Percentiles rank a stretch among this genome's conserved stretches.
Conservation (phyloP, 2,797 vertebrate species). For the Pteropus rufus region DNA sequence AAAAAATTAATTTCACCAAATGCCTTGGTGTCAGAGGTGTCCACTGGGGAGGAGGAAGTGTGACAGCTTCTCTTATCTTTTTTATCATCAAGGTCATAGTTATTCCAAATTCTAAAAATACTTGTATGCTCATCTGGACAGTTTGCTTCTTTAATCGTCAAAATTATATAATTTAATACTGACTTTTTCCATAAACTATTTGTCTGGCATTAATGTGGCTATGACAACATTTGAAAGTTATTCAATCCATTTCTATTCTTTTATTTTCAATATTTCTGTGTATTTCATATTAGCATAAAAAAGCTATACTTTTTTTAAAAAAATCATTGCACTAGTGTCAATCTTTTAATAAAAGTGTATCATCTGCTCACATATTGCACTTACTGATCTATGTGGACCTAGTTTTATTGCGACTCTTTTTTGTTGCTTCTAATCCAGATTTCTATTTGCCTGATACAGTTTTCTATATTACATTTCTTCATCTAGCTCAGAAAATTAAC, state of each 20-base stretch:
- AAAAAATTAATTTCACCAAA: not conserved
- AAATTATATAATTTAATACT: not conserved
- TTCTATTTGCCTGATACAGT: not conserved
- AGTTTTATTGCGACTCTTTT: not conserved
- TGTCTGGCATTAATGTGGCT: not conserved
- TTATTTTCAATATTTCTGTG: not conserved
- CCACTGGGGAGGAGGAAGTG: no score
- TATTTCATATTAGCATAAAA: not conserved
- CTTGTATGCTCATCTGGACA: not conserved
- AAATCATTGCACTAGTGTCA: not conserved
- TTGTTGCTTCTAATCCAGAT: not conserved
- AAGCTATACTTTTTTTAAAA: not conserved
- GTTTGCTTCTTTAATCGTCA: not conserved
- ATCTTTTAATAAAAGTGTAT: not conserved
- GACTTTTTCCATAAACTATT: not conserved
- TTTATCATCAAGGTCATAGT: not conserved
- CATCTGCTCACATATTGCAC: not conserved
- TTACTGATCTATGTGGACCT: not conserved
- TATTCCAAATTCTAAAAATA: not conserved
- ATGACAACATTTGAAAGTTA: not conserved
- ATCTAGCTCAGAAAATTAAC: not conserved
- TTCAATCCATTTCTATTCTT: not conserved
- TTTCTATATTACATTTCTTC: not conserved
- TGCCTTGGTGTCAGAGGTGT: not conserved
- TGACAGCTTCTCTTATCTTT: accelerated